These are phyloP conservation scores for Harpagoxenus sublaevis DNA, from an alignment of 2,888 invertebrate species.

Conservation along the genomic window DNA sequence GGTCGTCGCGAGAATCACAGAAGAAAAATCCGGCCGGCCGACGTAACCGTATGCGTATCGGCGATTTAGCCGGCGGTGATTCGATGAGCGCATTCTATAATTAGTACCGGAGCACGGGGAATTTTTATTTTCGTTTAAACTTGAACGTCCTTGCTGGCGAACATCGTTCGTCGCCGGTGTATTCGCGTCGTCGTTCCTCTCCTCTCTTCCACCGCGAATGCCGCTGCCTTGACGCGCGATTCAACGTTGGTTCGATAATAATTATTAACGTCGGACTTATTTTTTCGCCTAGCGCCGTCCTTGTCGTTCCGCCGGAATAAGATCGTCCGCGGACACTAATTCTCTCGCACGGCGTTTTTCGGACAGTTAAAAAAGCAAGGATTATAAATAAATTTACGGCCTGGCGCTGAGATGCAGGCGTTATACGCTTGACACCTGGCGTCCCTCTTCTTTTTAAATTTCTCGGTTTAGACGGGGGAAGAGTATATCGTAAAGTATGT, in stretches of 20 bases:
- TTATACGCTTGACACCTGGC: slow-evolving; percentile 54
- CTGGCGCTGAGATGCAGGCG: slow-evolving; percentile 1
- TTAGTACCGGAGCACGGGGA: slow-evolving; percentile 79
- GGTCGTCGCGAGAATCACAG: slow-evolving; percentile 8
- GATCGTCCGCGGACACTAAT: slow-evolving; percentile 65
- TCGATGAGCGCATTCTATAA: slow-evolving; percentile 83
- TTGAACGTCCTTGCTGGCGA: slow-evolving; percentile 84
- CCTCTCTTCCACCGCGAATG: slow-evolving; percentile 12
- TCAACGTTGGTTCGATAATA: slow-evolving; percentile 69
- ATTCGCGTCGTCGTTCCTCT: slow-evolving; percentile 54
- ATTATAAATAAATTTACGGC: slow-evolving; percentile 72
- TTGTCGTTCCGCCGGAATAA: slow-evolving; percentile 57
- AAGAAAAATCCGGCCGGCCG: slow-evolving; percentile 24
- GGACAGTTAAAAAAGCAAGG: slow-evolving; percentile 58
- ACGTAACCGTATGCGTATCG: slow-evolving; percentile 64
- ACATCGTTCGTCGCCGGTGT: slow-evolving; percentile 51
- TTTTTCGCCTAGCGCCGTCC: slow-evolving; percentile 77
- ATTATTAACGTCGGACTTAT: slow-evolving; percentile 78
- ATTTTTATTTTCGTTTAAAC: slow-evolving; percentile 86
- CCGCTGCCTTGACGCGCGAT: slow-evolving; percentile 57
- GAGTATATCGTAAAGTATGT: background rate
- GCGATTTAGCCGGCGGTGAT: slow-evolving; percentile 76
- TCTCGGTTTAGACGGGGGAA: background rate
- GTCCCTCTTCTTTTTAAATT: slow-evolving; percentile 22
- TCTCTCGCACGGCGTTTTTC: slow-evolving; percentile 56